Base-by-base conservation (phyloP, 2,888 invertebrate species). In the Norana najaformis region DNA sequence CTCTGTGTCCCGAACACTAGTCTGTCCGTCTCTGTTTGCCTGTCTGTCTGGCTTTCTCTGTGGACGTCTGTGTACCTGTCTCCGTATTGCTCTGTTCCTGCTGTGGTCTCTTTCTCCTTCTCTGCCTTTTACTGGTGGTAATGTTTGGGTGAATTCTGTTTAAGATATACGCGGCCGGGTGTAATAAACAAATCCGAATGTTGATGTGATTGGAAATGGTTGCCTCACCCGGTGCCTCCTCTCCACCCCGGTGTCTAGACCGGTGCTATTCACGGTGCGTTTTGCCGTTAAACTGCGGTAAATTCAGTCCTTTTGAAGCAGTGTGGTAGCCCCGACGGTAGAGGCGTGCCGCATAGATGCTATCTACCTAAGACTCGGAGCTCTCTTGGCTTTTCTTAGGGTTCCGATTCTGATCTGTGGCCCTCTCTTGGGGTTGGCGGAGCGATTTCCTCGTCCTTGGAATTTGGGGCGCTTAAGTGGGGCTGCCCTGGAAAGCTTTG, bases 121-220 rank as follows among this genome's bases (percentile, higher is more conserved):
- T n/a, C 69, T n/a, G n/a, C 69, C n/a, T 69, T 69, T 1, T 11
- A 23, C 23, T n/a, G 4, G 23, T 53, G 30, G 30, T n/a, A n/a
- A n/a, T 69, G 69, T 69, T 69, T 69, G 69, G 69, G 69, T n/a
- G 69, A n/a, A 69, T 69, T n/a, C 69, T 69, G 69, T n/a, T 11
- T n/a, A 69, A 69, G 69, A 69, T 69, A 69, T 69, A 23, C 69
- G n/a, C 0, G 69, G n/a, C 69, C 30, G n/a, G n/a, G n/a, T 69
- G 69, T 69, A n/a, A n/a, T 69, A 69, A 69, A 69, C 69, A 69
- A 69, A n/a, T n/a, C 69, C 69, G 69, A 69, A n/a, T 69, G 69
- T 69, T 69, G 69, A 69, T 69, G 69, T 69, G 69, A n/a, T 30
- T 69, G 69, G 69, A 69, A 69, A 69, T 30, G 69, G n/a, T 69